These are phyloP conservation scores for Aleiodes sp. DNA, from an alignment of 1,140 invertebrate species.

Conservation along the genomic window DNA sequence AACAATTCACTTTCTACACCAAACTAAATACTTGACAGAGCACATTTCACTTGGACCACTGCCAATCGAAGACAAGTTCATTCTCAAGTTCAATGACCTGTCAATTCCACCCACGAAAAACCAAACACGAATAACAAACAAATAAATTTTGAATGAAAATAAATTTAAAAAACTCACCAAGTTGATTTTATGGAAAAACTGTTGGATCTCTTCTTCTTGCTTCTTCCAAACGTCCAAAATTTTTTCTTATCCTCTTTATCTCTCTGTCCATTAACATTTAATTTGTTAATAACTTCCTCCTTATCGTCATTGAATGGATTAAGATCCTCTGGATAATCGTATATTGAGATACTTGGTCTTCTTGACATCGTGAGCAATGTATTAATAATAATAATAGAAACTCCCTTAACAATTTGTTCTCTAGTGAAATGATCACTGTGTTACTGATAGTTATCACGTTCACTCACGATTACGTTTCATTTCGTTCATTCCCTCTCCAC, in stretches of 20 bases:
- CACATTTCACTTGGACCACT: too few species aligned
- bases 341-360: constrained; percentile 63
- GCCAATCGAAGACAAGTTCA: too few species aligned
- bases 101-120: too few species aligned
- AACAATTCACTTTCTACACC: too few species aligned
- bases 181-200: constrained; percentile 61
- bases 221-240: constrained; percentile 59
- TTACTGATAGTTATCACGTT: constrained; percentile 31
- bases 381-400: not conserved
- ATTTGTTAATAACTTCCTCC: constrained; percentile 34
- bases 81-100: too few species aligned
- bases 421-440: not conserved
- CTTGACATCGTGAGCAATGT: constrained; percentile 49
- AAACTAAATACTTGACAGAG: too few species aligned
- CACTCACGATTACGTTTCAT: constrained; percentile 35
- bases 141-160: not conserved
- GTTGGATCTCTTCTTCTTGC: constrained; percentile 56
- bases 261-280: not conserved
- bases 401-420: not conserved
- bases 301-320: constrained; percentile 77
- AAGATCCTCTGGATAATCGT: constrained; percentile 77
- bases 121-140: not conserved
- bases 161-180: constrained; percentile 46
- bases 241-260: constrained; percentile 50
- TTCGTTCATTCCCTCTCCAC: constrained; percentile 10